Base-by-base conservation (phyloP, 30 jellyfish, hydroid and myxozoan species). In the Hydractinia echinata region DNA sequence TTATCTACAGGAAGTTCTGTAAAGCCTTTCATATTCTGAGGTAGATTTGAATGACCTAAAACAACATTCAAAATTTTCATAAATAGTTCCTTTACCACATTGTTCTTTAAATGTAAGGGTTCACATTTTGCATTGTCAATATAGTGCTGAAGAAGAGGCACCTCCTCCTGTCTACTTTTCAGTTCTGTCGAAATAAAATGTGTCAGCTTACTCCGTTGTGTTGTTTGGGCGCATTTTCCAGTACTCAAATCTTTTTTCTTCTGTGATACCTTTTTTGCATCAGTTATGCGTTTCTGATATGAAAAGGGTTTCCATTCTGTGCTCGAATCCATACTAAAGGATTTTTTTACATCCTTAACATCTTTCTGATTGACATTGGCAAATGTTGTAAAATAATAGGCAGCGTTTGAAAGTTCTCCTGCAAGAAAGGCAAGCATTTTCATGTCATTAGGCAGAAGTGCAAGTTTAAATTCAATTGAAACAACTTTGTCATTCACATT, bases 81-180 rank as follows among this genome's bases (percentile, higher is more conserved):
- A 9, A 56, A 56, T 56, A 10, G 68, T 56, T 56, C 68, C n/a
- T 56, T 56, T 10, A 56, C n/a, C 10, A n/a, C n/a, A n/a, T 56
- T 56, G 68, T 56, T 56, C n/a, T 56, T 56, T 56, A 56, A n/a
- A n/a, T 56, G 68, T 56, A 56, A 56, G 10, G 68, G 68, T n/a
- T 56, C n/a, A 9, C 13, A 56, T 56, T 56, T 56, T 56, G 68
- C 68, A 56, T n/a, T 9, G 10, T 56, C n/a, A 56, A 56, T 9
- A 56, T 56, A 56, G 13, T 10, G 10, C 13, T 56, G 13, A 56
- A 56, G 13, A 10, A 56, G n/a, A 56, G 68, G 68, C n/a, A 10
- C n/a, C 13, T n/a, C n/a, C 68, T 56, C 68, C n/a, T 56, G 68
- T n/a, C 68, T 56, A 56, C 68, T 56, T 9, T 56, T 56, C 68